Conservation (phyloP, 2,113 vertebrate species). For the Xenopus borealis region DNA sequence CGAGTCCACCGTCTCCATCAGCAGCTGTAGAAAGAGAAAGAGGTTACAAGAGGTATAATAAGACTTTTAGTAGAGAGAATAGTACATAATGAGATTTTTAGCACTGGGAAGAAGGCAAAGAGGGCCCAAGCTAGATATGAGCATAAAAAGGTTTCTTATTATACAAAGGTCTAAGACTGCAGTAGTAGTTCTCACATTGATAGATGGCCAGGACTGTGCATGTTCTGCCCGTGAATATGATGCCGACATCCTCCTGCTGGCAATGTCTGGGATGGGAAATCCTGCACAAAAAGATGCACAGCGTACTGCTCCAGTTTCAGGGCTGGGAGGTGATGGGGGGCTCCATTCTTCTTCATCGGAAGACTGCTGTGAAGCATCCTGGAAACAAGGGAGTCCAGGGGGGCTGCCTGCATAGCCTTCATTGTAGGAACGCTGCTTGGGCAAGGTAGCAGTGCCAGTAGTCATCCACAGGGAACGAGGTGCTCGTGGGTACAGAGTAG, state of each 20-base stretch:
- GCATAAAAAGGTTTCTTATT: too few species aligned
- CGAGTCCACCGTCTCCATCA: constrained; percentile 95
- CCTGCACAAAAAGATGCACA: constrained; percentile 88
- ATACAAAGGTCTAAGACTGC: too few species aligned
- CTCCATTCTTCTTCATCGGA: constrained; percentile 95
- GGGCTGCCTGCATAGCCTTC: constrained; percentile 76
- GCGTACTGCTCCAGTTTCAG: constrained; percentile 74
- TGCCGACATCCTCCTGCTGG: constrained; percentile 67
- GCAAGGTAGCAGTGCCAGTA: constrained; percentile 82
- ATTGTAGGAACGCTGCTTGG: constrained; percentile 84
- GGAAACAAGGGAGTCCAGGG: constrained; percentile 74
- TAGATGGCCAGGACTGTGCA: constrained; percentile 96
- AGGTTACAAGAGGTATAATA: too few species aligned
- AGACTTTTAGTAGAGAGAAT: neutral
- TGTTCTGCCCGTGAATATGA: constrained; percentile 82
- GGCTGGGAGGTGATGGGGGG: constrained; percentile 77
- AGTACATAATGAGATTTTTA: neutral
- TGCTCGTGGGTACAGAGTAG: constrained; percentile 80
- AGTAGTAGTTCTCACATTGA: constrained; percentile 76
- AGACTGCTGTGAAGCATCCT: constrained; percentile 84
- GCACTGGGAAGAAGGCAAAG: too few species aligned
- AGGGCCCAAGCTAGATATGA: too few species aligned
- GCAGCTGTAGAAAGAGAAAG: constrained; percentile 68
- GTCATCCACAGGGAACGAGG: constrained; percentile 77
- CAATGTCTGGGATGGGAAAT: constrained; percentile 77